These are phyloP conservation scores for Megaceryle alcyon DNA, from an alignment of 2,797 vertebrate genomes.

Conservation along the genomic window DNA sequence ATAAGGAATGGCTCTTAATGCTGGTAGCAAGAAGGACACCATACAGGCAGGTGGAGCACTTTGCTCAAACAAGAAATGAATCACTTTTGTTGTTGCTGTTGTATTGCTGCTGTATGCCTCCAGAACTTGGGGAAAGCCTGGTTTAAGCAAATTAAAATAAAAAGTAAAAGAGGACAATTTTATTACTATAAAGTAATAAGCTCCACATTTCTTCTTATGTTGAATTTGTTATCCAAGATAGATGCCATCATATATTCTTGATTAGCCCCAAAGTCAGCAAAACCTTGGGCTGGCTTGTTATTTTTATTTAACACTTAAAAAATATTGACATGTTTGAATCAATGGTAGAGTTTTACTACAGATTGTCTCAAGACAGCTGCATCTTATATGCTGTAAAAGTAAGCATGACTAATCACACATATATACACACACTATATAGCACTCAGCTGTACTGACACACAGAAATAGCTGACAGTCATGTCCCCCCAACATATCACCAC, in stretches of 20 bases:
- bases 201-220: not conserved
- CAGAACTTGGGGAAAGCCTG: not conserved
- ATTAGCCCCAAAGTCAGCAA: not conserved
- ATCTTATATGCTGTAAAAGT: not conserved
- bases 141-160: not conserved
- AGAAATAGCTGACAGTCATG: not conserved
- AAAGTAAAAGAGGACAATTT: not conserved
- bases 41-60: conserved; percentile 25
- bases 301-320: no score
- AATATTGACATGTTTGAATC: not conserved
- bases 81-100: not conserved
- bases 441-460: not conserved
- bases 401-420: not conserved
- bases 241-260: not conserved
- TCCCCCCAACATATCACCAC: not conserved
- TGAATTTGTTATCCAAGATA: not conserved
- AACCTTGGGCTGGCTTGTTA: not conserved
- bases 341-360: not conserved
- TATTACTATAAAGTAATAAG: no score
- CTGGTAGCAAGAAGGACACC: not conserved
- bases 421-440: not conserved
- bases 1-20: not conserved
- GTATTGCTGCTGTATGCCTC: not conserved
- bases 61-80: not conserved
- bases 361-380: not conserved